Evolutionary conservation across 2,113 vertebrate genomes (phyloP).

Genomic region (Chitala chitala): DNA sequence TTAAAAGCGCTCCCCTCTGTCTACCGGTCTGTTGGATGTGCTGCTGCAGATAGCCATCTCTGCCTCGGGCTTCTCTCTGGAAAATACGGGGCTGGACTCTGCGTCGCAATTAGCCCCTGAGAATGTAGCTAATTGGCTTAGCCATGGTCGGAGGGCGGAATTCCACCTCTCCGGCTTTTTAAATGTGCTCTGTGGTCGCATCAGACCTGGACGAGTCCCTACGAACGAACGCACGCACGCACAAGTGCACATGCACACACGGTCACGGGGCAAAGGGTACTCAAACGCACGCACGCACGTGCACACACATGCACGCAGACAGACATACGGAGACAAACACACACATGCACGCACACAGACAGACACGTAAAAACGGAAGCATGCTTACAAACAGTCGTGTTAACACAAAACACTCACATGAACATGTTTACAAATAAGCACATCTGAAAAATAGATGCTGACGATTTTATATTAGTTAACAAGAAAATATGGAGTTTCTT

Average conservation of each 20-base stretch:
- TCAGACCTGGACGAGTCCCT: not conserved
- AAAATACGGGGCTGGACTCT: not conserved
- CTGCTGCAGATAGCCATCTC: constrained; percentile 9
- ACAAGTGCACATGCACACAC: not conserved
- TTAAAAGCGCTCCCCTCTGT: constrained; percentile 1
- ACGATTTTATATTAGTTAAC: no score
- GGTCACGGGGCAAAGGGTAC: not conserved
- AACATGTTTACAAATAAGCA: no score
- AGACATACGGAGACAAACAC: not conserved
- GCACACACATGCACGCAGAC: not conserved
- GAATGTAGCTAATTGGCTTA: constrained; percentile 9
- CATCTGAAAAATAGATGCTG: no score
- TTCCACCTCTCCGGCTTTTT: not conserved
- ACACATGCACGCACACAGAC: not conserved
- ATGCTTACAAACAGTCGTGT: not conserved
- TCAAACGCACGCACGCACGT: not conserved
- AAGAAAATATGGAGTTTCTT: not conserved
- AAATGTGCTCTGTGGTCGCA: not conserved
- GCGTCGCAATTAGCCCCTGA: not conserved
- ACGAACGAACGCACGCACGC: not conserved
- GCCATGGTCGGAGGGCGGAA: not conserved
- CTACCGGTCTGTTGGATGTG: not conserved
- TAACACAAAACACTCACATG: no score
- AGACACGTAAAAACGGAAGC: not conserved
- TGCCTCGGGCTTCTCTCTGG: not conserved